These are phyloP conservation scores for Onychomys leucogaster DNA, from an alignment of 2,797 vertebrate genomes.

Conservation along the genomic window DNA sequence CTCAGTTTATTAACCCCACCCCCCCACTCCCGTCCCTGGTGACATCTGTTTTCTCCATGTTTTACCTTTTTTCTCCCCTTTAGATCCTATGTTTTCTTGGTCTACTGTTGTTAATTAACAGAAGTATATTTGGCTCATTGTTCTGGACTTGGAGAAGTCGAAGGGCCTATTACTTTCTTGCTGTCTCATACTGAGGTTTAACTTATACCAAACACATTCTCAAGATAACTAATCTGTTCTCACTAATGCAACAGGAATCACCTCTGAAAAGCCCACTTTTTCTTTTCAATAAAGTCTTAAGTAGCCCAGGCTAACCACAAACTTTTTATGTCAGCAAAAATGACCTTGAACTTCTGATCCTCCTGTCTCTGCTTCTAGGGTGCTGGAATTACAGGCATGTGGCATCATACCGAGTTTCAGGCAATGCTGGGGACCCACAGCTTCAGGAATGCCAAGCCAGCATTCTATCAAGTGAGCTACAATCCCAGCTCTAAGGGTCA, in stretches of 20 bases:
- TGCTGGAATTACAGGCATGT: neutral
- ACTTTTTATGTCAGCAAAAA: neutral
- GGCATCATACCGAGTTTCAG: neutral
- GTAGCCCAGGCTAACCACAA: neutral
- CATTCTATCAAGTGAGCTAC: neutral
- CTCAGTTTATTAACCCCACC: neutral
- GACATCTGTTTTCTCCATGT: neutral
- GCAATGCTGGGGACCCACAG: neutral
- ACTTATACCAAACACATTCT: neutral
- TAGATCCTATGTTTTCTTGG: neutral
- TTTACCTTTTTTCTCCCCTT: neutral
- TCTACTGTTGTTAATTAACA: neutral
- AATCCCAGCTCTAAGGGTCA: neutral
- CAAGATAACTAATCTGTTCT: neutral
- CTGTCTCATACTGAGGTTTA: neutral
- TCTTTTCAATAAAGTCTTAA: neutral
- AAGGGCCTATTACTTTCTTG: neutral
- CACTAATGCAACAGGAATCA: neutral
- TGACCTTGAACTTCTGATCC: neutral
- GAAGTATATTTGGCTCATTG: neutral
- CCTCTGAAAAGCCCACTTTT: neutral
- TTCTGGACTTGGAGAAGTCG: neutral
- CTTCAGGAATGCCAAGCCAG: neutral
- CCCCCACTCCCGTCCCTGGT: too few species aligned
- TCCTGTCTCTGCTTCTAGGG: neutral